phyloP scores from a whole-genome alignment of 2,888 invertebrate species.

The Aphodius sticticus region DNA sequence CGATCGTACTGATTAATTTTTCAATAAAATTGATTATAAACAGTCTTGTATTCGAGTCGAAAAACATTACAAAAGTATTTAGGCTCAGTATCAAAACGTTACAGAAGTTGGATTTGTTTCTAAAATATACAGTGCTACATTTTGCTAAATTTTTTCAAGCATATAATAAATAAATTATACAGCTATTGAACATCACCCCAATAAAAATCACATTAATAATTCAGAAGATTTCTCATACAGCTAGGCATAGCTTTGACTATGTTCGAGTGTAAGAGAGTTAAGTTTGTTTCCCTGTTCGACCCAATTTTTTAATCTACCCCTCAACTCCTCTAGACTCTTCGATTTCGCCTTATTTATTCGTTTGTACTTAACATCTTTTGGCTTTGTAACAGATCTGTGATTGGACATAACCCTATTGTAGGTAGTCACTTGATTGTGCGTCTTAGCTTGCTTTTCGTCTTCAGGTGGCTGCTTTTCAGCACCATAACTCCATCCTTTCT shows the following conservation, averaged over 20 bases:
- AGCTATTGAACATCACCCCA: conserved; percentile 7
- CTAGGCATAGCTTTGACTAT: conserved; percentile 62
- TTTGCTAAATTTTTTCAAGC: background rate
- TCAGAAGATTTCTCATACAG: conserved; percentile 31
- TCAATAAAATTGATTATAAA: too few species aligned
- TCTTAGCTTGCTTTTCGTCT: conserved; percentile 57
- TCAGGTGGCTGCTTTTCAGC: conserved; percentile 42
- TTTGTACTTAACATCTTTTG: conserved; percentile 91
- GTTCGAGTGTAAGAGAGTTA: conserved; percentile 73
- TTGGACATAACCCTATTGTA: conserved; percentile 86
- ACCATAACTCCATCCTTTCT: conserved; percentile 29
- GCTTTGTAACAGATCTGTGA: conserved; percentile 88
- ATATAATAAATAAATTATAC: background rate
- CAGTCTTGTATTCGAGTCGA: too few species aligned
- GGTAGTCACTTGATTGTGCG: conserved; percentile 69
- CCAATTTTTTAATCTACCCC: conserved; percentile 85
- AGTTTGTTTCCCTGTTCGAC: conserved; percentile 81
- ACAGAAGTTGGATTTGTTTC: too few species aligned
- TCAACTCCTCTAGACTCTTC: conserved; percentile 84
- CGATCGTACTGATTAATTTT: too few species aligned
- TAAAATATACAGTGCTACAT: too few species aligned
- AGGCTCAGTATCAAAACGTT: too few species aligned
- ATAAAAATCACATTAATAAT: conserved; percentile 10
- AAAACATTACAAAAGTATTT: too few species aligned
- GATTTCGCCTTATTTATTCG: conserved; percentile 91